Evolutionary conservation across 2,797 vertebrate species (phyloP).

Genomic region (Columba guinea): DNA sequence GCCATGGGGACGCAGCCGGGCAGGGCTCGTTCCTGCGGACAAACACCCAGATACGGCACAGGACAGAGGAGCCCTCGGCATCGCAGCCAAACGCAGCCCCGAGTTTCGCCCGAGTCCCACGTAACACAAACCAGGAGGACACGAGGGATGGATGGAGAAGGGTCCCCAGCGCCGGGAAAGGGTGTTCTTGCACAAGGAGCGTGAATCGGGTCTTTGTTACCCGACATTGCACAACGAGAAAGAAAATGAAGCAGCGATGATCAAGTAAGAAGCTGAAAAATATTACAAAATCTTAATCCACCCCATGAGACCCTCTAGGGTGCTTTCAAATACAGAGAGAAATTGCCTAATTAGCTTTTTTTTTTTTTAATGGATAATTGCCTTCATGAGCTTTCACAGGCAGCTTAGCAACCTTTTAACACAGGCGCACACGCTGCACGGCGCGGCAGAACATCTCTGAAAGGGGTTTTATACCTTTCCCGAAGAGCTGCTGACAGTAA

Average conservation of each 20-base stretch:
- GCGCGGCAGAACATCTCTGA: slow-evolving; percentile 46
- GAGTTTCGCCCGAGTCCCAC: rapidly evolving
- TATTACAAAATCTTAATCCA: slow-evolving; percentile 63
- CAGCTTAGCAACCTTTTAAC: slow-evolving; percentile 75
- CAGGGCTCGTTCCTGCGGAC: not conserved
- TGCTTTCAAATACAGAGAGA: slow-evolving; percentile 58
- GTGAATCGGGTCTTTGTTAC: slow-evolving; percentile 50
- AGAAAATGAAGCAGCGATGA: slow-evolving; percentile 11
- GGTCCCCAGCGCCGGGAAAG: not conserved
- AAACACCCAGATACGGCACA: rapidly evolving
- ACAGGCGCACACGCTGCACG: not conserved
- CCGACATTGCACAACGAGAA: slow-evolving; percentile 2
- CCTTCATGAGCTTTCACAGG: slow-evolving; percentile 64
- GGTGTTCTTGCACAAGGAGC: not conserved
- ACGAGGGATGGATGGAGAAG: rapidly evolving
- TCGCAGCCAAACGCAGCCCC: rapidly evolving
- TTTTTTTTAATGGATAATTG: slow-evolving; percentile 62
- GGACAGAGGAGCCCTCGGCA: not conserved
- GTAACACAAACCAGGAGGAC: not conserved
- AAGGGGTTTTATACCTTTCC: slow-evolving; percentile 71
- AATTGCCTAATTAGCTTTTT: slow-evolving; percentile 69
- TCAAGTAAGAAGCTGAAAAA: slow-evolving; percentile 66
- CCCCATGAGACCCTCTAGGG: slow-evolving; percentile 56
- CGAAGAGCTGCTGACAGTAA: slow-evolving; percentile 72
- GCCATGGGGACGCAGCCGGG: not conserved